Conservation (phyloP, 2,113 vertebrate species). For the Rattus rattus region DNA sequence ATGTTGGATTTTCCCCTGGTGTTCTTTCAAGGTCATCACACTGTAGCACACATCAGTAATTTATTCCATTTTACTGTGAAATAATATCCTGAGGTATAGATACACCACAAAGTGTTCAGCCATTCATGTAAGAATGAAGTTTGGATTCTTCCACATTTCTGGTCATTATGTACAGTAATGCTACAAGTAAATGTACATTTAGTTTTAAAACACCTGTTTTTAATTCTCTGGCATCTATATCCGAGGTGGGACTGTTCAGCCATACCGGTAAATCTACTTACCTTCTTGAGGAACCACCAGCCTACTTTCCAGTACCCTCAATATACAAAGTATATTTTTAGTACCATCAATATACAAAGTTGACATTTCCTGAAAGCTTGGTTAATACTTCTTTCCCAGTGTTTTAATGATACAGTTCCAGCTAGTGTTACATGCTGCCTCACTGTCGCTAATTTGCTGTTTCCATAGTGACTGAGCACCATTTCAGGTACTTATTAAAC, state of each 20-base stretch:
- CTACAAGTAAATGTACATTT: background rate
- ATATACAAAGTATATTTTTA: background rate
- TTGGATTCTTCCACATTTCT: background rate
- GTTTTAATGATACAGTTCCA: background rate
- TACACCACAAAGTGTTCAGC: background rate
- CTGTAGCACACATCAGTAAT: background rate
- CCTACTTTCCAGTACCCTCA: background rate
- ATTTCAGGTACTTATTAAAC: background rate
- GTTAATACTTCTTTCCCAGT: background rate
- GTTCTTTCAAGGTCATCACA: background rate
- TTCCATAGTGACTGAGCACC: background rate
- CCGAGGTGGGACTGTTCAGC: background rate
- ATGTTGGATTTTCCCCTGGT: background rate
- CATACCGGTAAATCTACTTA: background rate
- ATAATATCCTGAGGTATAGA: too few relatives aligned
- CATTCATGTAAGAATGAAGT: background rate
- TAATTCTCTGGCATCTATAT: background rate
- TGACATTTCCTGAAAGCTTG: background rate
- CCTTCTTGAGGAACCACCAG: background rate
- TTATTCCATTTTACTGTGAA: background rate
- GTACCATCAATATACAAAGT: background rate
- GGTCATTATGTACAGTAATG: background rate
- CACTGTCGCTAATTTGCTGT: background rate
- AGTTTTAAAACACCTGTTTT: background rate
- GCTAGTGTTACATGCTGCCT: background rate